Base-by-base conservation (phyloP, 2,113 vertebrate genomes). In the Ariopsis seemanni region DNA sequence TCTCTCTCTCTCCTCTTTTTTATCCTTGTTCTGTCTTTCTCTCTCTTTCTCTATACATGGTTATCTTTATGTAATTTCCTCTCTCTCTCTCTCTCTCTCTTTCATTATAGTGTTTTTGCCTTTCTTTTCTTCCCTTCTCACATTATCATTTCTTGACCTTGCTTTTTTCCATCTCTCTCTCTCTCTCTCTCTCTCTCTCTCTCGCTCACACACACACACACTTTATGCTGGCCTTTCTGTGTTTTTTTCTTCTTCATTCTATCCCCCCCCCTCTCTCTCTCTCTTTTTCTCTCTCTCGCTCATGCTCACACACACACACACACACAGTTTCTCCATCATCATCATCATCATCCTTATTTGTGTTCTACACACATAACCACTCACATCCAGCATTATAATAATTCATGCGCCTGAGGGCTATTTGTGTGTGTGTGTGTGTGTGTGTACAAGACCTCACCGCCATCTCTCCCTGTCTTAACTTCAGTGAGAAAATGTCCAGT, bases 341-440 rank as follows among this genome's bases (percentile, higher is more conserved):
- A 53, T 48, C 75, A 79, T 79, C 77, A 80, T 57, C 74, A 6
- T 53, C 74, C 74, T 53, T n/a, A 79, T 80, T 80, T 58, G 53
- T 80, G 77, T 80, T 6, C 52, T 58, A 34, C 14, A 79, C 72
- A 48, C 53, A 52, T n/a, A 80, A 27, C n/a, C 77, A 30, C 53
- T 80, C n/a, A 18, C 77, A 80, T 80, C 53, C 27, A 58, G n/a
- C 77, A 57, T 57, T 42, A 42, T 80, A 25, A 80, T 30, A 80
- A 80, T n/a, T 78, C 7, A 15, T 58, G n/a, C 1, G n/a, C 77
- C 77, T 1, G 75, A 88, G 25, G 48, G 57, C 30, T 62, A 17
- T 6, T n/a, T 81, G 72, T 71, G 17, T 69, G 30, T n/a, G 34
- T 30, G 74, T 65, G 30, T 30, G 63, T 79, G 78, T 83, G 55